phyloP scores from a whole-genome alignment of 1,140 invertebrate genomes.

The Plutomurus gul region DNA sequence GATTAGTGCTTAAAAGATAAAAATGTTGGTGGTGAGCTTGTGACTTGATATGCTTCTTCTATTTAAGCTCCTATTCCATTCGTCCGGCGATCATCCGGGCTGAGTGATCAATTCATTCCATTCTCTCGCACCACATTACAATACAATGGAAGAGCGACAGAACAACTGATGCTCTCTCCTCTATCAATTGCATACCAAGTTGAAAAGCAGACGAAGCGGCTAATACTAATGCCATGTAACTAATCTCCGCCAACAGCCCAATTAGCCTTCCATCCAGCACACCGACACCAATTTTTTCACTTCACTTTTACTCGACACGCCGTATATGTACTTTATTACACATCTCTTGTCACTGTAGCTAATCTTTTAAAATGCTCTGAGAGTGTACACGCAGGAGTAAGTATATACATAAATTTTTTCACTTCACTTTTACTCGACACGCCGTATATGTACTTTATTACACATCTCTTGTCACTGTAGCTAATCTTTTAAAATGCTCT shows the following conservation, averaged over 20 bases:
- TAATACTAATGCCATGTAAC: constrained; percentile 46
- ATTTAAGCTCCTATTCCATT: not conserved
- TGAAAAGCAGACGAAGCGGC: constrained; percentile 20
- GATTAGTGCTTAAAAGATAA: constrained; percentile 1
- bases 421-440: not conserved
- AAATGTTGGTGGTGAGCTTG: not conserved
- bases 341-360: not conserved
- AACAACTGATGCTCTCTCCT: not conserved
- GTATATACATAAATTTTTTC: constrained; percentile 39
- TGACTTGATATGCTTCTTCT: not conserved
- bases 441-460: not conserved
- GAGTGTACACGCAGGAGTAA: not conserved
- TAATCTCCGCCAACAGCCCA: constrained; percentile 44
- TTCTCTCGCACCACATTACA: not conserved
- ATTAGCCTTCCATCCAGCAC: constrained; percentile 38
- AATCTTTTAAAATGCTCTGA: not conserved
- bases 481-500: not conserved
- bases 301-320: not conserved
- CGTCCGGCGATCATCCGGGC: not conserved
- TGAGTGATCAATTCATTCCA: not conserved
- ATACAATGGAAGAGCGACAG: not conserved
- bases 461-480: not conserved
- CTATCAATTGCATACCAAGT: constrained; percentile 23
- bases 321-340: not conserved
- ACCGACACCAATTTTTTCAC: constrained; percentile 39